Conservation (phyloP, 2,113 vertebrate species). For the Cairina moschata region DNA sequence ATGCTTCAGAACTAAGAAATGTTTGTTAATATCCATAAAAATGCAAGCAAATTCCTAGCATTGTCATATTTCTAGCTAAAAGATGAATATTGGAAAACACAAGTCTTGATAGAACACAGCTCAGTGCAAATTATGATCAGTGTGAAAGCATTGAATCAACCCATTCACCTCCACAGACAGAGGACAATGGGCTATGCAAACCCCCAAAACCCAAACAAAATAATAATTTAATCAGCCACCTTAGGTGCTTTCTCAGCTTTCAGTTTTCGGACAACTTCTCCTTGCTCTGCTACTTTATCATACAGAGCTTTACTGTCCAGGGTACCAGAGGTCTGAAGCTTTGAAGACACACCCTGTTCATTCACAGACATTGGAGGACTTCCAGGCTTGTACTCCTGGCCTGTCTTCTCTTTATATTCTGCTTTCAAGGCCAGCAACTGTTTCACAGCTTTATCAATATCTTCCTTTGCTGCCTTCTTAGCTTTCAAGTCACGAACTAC, state of each 20-base stretch:
- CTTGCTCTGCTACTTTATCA: constrained; percentile 75
- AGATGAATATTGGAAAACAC: not conserved
- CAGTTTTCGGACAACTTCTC: constrained; percentile 81
- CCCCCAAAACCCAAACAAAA: not conserved
- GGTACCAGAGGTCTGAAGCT: not conserved
- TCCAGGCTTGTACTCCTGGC: constrained; percentile 92
- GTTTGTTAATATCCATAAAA: not conserved
- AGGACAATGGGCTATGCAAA: not conserved
- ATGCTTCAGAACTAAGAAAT: not conserved
- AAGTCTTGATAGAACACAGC: not conserved
- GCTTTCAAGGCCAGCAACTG: constrained; percentile 88
- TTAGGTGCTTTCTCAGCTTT: constrained; percentile 82
- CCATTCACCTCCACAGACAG: not conserved
- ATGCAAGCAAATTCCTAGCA: not conserved
- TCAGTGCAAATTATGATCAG: not conserved
- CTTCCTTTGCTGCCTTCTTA: constrained; percentile 90
- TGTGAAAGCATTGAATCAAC: not conserved
- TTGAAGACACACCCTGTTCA: not conserved
- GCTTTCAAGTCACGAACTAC: constrained; percentile 89
- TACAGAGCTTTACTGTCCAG: constrained; percentile 63
- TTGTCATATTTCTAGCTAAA: not conserved
- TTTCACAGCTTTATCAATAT: constrained; percentile 89
- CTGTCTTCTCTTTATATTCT: constrained; percentile 89
- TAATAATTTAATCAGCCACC: constrained; percentile 29
- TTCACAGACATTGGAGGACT: constrained; percentile 44